Base-by-base conservation (phyloP, 2,113 vertebrate species). In the Holacanthus passer region DNA sequence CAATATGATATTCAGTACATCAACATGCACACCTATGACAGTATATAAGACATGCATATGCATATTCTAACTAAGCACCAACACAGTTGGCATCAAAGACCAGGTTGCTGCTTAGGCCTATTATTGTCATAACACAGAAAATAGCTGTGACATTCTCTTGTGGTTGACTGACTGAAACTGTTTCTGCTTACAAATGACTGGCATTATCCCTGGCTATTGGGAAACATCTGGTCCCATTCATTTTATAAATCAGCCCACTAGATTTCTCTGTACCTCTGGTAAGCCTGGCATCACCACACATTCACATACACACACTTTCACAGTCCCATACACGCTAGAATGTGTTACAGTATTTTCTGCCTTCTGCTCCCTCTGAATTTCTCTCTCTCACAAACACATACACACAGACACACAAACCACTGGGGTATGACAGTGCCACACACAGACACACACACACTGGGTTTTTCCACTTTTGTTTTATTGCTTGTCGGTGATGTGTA, bases 201-300 rank as follows among this genome's bases (percentile, higher is more conserved):
- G 69, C 79, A 82, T 90, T 89, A 89, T 90, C 88, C 73, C 47
- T 50, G 72, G 79, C 88, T 77, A 82, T 83, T 75, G 82, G 73
- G 84, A 70, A 91, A 93, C 91, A 93, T 93, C 83, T 93, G 91
- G 79, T 74, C 79, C 74, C 79, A 78, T 81, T 92, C 86, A 81
- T 82, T 90, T 83, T 75, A 82, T 67, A 88, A 89, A 91, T 86
- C 81, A 83, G 75, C 56, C 83, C 58, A 68, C 70, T 68, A 86
- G 75, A 88, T 80, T 80, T 79, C 63, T 78, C 64, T 83, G 65
- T 67, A 86, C 83, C 79, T 83, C 79, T 59, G 81, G 60, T 89
- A 77, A 84, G 75, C 75, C 76, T 84, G 77, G 76, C 81, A 84
- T 73, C 64, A 37, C 47, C 19, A 66, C 83, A 77, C 53, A 76